phyloP scores from a whole-genome alignment of 2,113 vertebrate genomes.

The Stercorarius parasiticus region DNA sequence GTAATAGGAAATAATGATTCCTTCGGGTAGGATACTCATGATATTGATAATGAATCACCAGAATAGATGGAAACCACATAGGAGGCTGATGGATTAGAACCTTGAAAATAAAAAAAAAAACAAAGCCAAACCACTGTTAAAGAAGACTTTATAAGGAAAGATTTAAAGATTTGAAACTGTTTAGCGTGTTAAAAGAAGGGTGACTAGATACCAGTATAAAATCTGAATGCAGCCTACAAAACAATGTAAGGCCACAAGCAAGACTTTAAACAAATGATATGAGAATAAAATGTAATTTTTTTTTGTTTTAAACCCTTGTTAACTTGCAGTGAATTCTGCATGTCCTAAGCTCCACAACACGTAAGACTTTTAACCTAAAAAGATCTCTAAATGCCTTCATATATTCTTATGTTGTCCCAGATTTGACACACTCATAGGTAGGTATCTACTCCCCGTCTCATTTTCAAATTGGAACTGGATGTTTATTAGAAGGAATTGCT shows the following conservation, averaged over 20 bases:
- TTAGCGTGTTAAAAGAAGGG: not conserved
- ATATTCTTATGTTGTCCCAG: not conserved
- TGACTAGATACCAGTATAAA: not conserved
- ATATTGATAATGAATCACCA: not conserved
- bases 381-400: not conserved
- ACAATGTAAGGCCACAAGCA: not conserved
- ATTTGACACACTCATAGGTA: not conserved
- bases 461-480: not conserved
- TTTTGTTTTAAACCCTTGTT: not conserved
- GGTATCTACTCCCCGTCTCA: rapidly evolving
- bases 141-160: not conserved
- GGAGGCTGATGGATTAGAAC: not conserved
- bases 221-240: not conserved
- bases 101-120: not conserved
- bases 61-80: not conserved
- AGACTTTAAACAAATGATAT: not conserved
- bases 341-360: not conserved
- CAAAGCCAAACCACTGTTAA: not conserved
- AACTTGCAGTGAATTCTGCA: not conserved
- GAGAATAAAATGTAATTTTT: not conserved
- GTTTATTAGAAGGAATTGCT: not conserved
- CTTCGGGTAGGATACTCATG: not conserved
- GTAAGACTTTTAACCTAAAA: not conserved
- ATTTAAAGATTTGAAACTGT: not conserved
- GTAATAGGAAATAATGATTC: not conserved